A percentile compares a stretch with the other conserved stretches of the same genome.
These are phyloP conservation scores for Silurus asotus DNA, from an alignment of 2,113 vertebrate genomes.

Conservation along the genomic window DNA sequence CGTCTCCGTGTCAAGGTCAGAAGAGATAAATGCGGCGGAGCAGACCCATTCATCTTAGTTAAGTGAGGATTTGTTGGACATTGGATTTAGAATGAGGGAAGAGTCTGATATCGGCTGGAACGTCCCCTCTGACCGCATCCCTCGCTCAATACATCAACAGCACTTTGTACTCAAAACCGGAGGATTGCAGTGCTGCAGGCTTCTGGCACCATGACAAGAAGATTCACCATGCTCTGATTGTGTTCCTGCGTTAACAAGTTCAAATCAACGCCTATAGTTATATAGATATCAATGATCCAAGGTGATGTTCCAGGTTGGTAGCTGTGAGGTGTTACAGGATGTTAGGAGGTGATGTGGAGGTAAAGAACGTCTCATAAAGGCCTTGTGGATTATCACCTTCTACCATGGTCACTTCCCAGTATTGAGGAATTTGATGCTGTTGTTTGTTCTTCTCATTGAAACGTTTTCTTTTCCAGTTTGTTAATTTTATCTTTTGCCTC, in stretches of 20 bases:
- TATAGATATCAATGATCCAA: no score
- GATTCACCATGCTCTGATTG: background rate
- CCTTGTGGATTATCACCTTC: no score
- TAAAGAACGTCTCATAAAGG: background rate
- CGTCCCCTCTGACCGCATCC: conserved; percentile 58
- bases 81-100: conserved; percentile 52
- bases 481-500: no score
- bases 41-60: conserved; percentile 73
- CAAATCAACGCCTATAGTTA: background rate
- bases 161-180: conserved; percentile 61
- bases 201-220: background rate
- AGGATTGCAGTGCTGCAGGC: conserved; percentile 58
- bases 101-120: conserved; percentile 59
- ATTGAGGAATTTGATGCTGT: no score
- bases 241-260: background rate
- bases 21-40: conserved; percentile 52
- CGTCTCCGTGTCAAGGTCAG: conserved; percentile 63
- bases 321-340: background rate
- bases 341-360: background rate
- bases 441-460: no score
- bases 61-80: conserved; percentile 58
- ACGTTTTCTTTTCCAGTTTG: no score
- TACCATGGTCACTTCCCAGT: no score
- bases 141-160: conserved; percentile 73
- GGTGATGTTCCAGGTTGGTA: no score